Evolutionary conservation across 2,113 vertebrate species (phyloP).

Genomic region (Ictidomys tridecemlineatus): DNA sequence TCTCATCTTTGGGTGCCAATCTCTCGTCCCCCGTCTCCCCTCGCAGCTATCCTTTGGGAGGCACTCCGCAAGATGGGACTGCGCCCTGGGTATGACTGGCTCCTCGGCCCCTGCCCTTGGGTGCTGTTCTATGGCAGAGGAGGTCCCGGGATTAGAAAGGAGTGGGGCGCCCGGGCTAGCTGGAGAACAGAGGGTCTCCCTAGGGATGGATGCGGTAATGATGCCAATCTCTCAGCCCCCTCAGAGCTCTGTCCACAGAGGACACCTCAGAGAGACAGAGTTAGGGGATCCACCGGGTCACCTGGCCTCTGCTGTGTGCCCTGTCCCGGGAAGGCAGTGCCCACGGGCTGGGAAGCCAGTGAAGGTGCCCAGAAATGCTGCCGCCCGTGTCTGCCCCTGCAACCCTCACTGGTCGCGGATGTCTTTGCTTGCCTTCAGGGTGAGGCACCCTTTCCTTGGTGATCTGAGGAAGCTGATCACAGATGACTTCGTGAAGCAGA

Average conservation of each 20-base stretch:
- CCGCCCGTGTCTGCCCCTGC: slow-evolving; percentile 34
- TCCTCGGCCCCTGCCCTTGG: not conserved
- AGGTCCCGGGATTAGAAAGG: not conserved
- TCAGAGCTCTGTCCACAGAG: not conserved
- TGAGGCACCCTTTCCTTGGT: slow-evolving; percentile 90
- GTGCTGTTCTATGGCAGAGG: not conserved
- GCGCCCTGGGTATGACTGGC: slow-evolving; percentile 83
- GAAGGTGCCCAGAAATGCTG: slow-evolving; percentile 58
- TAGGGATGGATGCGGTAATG: not conserved
- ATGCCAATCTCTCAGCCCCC: not conserved
- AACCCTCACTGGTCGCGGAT: too few relatives aligned
- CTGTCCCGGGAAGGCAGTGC: not conserved
- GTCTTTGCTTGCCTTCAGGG: slow-evolving; percentile 83
- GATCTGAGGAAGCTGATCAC: slow-evolving; percentile 92
- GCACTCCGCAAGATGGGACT: slow-evolving; percentile 84
- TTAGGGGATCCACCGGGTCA: not conserved
- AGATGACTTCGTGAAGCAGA: slow-evolving; percentile 94
- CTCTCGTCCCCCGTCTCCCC: not conserved
- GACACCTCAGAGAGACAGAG: not conserved
- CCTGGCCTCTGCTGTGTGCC: not conserved
- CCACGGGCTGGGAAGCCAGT: slow-evolving; percentile 71
- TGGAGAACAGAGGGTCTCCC: not conserved
- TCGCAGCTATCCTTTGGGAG: slow-evolving; percentile 86
- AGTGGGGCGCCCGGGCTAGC: not conserved
- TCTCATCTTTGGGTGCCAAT: fast-evolving